Evolutionary conservation across 92 coral and sea anemone genomes (phyloP), one percentile per base, ranked within the genome.

Genomic region (Zoanthus gigantus): DNA sequence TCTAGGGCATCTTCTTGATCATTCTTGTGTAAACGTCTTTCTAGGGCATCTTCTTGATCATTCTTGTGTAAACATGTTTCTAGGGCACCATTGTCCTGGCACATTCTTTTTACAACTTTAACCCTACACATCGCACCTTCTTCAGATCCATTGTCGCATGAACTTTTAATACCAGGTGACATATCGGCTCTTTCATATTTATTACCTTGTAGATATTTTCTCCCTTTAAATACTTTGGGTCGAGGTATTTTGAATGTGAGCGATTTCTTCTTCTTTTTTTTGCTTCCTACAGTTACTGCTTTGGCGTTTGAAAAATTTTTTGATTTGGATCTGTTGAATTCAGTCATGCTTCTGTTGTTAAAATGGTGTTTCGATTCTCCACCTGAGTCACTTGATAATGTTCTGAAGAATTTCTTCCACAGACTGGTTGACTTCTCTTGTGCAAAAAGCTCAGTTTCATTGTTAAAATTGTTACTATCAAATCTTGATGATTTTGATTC

Each of bases 321-420:
- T 11, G 74, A 65, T 12, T 81, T 32, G 46, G 85, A 81, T 29
- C 85, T 81, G 9, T 46, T 67, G 74, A 65, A 81, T 12, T 0
- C n/a, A 6, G 60, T 18, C 28, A 23, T 3, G 23, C 5, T 17
- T 48, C 58, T 45, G 18, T 30, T 16, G 7, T 47, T 32, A 46
- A 14, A 18, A 13, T 3, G 46, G 6, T 3, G 30, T 13, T 53
- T 66, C 14, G 74, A 5, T 10, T 34, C 47, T 28, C 7, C 61
- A 31, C 31, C 58, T n/a, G 46, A 54, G 72, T 81, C 85, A 81
- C 52, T 81, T 4, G 85, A 81, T 42, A 81, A 42, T 46, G 85
- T 10, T 67, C 85, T 81, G 30, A 81, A 67, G 0, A 81, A 0
- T 47, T 66, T 81, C 42, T 65, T 65, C 11, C 66, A 45, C 3